Conservation (phyloP, 1,140 invertebrate genomes). For the Zaprionus ghesquierei region DNA sequence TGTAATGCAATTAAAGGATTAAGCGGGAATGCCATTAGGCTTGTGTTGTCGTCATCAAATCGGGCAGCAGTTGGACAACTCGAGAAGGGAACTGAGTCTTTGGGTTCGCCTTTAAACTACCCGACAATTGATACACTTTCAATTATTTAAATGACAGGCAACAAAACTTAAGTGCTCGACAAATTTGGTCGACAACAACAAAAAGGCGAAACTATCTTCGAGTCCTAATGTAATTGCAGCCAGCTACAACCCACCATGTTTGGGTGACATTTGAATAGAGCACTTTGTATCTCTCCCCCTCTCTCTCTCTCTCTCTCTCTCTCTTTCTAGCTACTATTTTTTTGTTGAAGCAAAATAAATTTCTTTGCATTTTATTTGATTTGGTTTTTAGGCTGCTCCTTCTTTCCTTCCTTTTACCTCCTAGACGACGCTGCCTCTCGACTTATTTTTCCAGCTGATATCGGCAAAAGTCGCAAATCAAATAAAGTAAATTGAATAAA, state of each 20-base stretch:
- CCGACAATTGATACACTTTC: slow-evolving; percentile 55
- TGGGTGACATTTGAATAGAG: slow-evolving; percentile 65
- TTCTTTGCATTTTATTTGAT: slow-evolving; percentile 65
- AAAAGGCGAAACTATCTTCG: slow-evolving; percentile 29
- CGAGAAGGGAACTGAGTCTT: not conserved
- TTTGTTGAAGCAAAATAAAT: slow-evolving; percentile 46
- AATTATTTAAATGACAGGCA: slow-evolving; percentile 75
- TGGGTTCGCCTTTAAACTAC: slow-evolving; percentile 7
- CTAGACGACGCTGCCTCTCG: slow-evolving; percentile 11
- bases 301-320: not conserved
- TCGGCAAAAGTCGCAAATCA: slow-evolving; percentile 77
- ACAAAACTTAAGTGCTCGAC: slow-evolving; percentile 69
- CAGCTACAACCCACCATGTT: not conserved
- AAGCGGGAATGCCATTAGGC: slow-evolving; percentile 71
- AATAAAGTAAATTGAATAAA: slow-evolving; percentile 80
- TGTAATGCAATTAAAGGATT: slow-evolving; percentile 78
- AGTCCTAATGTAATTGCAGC: slow-evolving; percentile 70
- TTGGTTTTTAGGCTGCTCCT: slow-evolving; percentile 63
- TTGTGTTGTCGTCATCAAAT: slow-evolving; percentile 53
- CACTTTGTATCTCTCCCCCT: slow-evolving; percentile 57
- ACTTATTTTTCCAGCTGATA: slow-evolving; percentile 55
- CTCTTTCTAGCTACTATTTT: slow-evolving; percentile 22
- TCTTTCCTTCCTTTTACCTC: not conserved
- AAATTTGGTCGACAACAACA: slow-evolving; percentile 43
- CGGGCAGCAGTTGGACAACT: not conserved